phyloP scores from a whole-genome alignment of 2,888 invertebrate species.

The Drosophila prostipennis region DNA sequence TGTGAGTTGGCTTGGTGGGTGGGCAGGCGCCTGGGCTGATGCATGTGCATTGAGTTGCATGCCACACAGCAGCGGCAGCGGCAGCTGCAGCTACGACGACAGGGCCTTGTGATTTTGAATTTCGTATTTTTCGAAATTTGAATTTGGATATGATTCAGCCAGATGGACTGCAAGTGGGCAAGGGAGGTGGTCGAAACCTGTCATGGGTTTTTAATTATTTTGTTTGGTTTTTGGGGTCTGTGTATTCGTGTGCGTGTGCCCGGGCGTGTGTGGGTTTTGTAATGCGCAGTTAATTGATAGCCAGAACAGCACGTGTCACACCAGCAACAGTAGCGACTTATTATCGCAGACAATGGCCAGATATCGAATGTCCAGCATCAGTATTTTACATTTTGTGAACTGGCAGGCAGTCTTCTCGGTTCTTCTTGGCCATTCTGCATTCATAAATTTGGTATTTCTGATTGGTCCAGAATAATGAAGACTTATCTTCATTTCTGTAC shows the following conservation, averaged over 20 bases:
- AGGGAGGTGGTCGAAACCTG: constrained; percentile 33
- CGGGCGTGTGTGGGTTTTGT: constrained; percentile 50
- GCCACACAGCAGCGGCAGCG: constrained; percentile 31
- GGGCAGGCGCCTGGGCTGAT: constrained; percentile 24
- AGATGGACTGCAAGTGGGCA: constrained; percentile 16
- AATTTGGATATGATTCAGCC: constrained; percentile 64
- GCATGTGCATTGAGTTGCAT: constrained; percentile 59
- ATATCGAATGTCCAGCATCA: constrained; percentile 8
- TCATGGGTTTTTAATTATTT: constrained; percentile 77
- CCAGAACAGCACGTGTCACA: constrained; percentile 34
- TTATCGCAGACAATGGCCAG: constrained; percentile 36
- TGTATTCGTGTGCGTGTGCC: constrained; percentile 1
- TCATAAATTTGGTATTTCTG: too few relatives aligned
- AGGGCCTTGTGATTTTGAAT: constrained; percentile 52
- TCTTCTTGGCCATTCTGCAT: background rate
- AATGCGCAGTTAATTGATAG: constrained; percentile 72
- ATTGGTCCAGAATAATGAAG: too few relatives aligned
- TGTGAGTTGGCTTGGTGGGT: constrained; percentile 35
- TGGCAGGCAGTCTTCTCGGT: background rate
- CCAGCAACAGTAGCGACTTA: constrained; percentile 28
- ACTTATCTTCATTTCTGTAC: too few relatives aligned
- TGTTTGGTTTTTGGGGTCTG: constrained; percentile 55
- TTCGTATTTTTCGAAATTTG: constrained; percentile 61
- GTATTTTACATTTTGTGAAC: background rate
- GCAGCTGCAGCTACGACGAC: constrained; percentile 30